Percentiles rank a stretch among this genome's conserved stretches.
These are phyloP conservation scores for Leucophora obtusa DNA, from an alignment of 2,888 invertebrate species.

Conservation along the genomic window DNA sequence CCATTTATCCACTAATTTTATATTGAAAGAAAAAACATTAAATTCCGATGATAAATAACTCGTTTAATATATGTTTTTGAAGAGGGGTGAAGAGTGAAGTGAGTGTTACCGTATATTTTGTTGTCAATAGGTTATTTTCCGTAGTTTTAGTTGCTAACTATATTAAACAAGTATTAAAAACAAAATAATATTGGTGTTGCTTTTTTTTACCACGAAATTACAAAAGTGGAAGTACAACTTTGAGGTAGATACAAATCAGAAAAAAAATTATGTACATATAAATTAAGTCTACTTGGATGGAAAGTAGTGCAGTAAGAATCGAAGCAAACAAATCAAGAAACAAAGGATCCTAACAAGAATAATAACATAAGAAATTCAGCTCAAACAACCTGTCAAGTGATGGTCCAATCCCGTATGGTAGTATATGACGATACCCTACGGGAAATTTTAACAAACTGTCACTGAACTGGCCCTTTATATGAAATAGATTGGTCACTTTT, in stretches of 20 bases:
- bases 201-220: neutral
- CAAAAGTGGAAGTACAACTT: constrained; percentile 12
- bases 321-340: neutral
- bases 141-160: neutral
- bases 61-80: no score
- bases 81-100: no score
- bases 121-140: no score
- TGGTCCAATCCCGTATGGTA: constrained; percentile 8
- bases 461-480: no score
- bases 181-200: neutral
- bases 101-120: neutral
- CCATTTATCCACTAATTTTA: no score
- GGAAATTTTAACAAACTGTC: no score
- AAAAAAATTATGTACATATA: neutral
- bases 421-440: constrained; percentile 24
- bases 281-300: neutral
- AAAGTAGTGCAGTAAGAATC: neutral
- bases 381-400: neutral
- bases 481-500: no score
- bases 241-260: neutral
- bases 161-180: neutral
- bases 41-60: no score
- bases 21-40: no score
- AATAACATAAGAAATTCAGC: constrained; percentile 3
- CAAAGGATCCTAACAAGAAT: neutral